phyloP scores from a whole-genome alignment of 2,888 invertebrate species.

The Eupithecia dodoneata region DNA sequence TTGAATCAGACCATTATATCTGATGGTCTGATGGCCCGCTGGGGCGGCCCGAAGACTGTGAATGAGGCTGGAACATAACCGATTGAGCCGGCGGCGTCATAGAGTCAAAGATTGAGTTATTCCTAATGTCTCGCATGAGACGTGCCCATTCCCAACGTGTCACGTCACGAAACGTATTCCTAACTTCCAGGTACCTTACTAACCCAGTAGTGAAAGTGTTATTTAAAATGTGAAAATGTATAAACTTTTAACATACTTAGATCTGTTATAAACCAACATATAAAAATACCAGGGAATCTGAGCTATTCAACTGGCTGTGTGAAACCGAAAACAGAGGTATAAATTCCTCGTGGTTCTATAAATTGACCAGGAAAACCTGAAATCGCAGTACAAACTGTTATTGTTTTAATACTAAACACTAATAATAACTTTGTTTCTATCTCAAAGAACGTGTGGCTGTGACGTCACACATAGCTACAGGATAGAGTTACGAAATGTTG shows the following conservation, averaged over 20 bases:
- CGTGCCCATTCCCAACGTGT: neutral
- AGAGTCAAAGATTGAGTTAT: neutral
- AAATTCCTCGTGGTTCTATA: slow-evolving; percentile 11
- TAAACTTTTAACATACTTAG: neutral
- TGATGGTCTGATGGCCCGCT: neutral
- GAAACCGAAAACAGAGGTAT: neutral
- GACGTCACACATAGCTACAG: slow-evolving; percentile 14
- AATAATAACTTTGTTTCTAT: slow-evolving; percentile 22
- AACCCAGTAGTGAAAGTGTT: no score
- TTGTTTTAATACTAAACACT: slow-evolving; percentile 7
- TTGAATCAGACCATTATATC: no score
- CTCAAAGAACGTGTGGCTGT: slow-evolving; percentile 19
- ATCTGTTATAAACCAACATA: neutral
- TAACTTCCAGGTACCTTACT: neutral
- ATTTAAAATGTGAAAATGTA: neutral
- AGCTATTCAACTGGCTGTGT: neutral
- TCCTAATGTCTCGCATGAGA: neutral
- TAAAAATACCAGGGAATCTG: neutral
- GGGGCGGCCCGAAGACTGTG: neutral
- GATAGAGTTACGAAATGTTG: neutral
- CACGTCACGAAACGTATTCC: neutral
- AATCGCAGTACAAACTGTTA: slow-evolving; percentile 18
- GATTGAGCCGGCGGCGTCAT: neutral
- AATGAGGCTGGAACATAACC: neutral
- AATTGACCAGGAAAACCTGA: slow-evolving; percentile 15